Conservation (phyloP, 2,797 vertebrate species). For the Percopsis omiscomaycus region DNA sequence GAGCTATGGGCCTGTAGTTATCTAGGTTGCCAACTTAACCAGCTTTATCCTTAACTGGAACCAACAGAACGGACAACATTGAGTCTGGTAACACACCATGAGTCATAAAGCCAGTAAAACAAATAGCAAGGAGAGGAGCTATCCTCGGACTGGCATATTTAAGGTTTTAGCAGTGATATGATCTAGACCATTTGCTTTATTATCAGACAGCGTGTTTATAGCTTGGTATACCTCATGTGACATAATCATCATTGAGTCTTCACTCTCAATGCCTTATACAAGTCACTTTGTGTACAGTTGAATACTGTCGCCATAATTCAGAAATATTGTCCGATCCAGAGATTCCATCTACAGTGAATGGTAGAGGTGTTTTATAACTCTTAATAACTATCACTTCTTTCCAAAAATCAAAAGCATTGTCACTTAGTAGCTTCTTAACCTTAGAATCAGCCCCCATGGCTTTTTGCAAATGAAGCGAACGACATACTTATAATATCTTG, state of each 20-base stretch:
- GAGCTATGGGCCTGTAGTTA: slow-evolving; percentile 2
- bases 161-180: neutral
- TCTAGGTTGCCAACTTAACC: neutral
- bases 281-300: neutral
- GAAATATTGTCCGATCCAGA: neutral
- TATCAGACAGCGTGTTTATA: too few relatives aligned
- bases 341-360: neutral
- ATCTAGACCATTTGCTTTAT: neutral
- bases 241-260: neutral
- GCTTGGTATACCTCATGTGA: too few relatives aligned
- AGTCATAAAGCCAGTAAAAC: neutral
- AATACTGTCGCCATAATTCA: slow-evolving; percentile 4
- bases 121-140: slow-evolving; percentile 1
- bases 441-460: neutral
- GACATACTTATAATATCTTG: too few relatives aligned
- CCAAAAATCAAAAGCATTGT: neutral
- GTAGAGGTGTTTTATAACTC: neutral
- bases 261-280: neutral
- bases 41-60: too few relatives aligned
- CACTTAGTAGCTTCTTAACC: too few relatives aligned
- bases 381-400: neutral
- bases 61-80: neutral
- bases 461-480: neutral
- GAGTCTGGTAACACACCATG: neutral
- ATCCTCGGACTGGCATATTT: neutral